phyloP scores from a whole-genome alignment of 2,797 vertebrate genomes.

The Danio jaintianensis region DNA sequence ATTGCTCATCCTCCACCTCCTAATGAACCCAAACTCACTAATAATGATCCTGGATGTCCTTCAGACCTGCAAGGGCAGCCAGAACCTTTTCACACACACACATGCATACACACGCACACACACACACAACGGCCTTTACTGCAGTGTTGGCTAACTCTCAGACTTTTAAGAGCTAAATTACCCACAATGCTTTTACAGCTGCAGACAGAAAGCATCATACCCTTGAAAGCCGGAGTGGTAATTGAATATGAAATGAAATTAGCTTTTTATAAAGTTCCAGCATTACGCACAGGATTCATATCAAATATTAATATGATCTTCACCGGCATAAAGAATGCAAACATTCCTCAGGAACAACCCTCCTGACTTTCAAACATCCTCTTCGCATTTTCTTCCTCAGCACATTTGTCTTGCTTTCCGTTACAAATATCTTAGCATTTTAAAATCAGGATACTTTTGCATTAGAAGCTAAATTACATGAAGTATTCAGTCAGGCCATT shows the following conservation, averaged over 20 bases:
- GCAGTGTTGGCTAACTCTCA: constrained; percentile 35
- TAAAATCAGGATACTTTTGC: too few species aligned
- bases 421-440: too few species aligned
- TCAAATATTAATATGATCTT: background rate
- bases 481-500: too few species aligned
- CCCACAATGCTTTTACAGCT: constrained; percentile 2
- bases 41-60: constrained; percentile 65
- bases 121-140: constrained; percentile 38
- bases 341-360: background rate
- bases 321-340: background rate
- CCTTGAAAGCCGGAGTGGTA: background rate
- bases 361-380: background rate
- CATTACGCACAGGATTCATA: constrained; percentile 8
- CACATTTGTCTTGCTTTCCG: too few species aligned
- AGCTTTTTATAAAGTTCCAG: constrained; percentile 13
- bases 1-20: constrained; percentile 57
- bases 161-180: constrained; percentile 32
- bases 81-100: constrained; percentile 41
- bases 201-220: constrained; percentile 1
- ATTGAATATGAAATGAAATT: constrained; percentile 25
- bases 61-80: constrained; percentile 60
- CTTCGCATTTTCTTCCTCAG: background rate
- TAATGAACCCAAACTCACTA: constrained; percentile 63
- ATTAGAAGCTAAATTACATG: too few species aligned
- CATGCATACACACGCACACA: constrained; percentile 13